Evolutionary conservation across 2,113 vertebrate genomes (phyloP), one percentile per base, ranked within the genome.

Genomic region (Crocuta crocuta): DNA sequence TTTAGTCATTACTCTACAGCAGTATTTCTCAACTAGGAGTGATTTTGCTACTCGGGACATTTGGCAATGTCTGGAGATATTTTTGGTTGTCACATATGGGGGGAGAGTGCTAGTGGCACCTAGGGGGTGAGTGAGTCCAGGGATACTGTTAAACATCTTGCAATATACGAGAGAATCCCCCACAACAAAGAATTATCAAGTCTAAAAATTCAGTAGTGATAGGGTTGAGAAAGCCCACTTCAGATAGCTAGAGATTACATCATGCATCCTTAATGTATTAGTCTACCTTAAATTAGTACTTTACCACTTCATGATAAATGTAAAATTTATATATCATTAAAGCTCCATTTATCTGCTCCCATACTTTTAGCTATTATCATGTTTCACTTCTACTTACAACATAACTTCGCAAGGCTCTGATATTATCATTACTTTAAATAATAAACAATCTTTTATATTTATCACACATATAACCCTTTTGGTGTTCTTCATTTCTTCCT

Each of bases 161-260:
- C 19, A 82, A 55, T 35, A 80, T 24, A 95, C 9, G 80, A 61
- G 48, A 66, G 5, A 80, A 48, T 17, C 24, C 35, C 61, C 31
- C 45, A 53, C 28, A 73, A 78, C 48, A 96, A 94, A 92, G 50
- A 97, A 66, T 43, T 48, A 84, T 79, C 50, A 39, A 88, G 55
- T 33, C 15, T 39, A 12, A 1, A 93, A 66, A 68, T 31, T 68
- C 48, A 78, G 24, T 53, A 79, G 53, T 71, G 78, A 92, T 24
- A 89, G 82, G n/a, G 39, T 53, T 92, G 78, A 83, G 48, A 94
- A 76, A 39, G 55, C 26, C 13, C 82, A 58, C n/a, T 93, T 21
- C 39, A 65, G 73, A 89, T 26, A 26, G 43, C n/a, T 84, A 28
- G 80, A 92, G 53, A 48, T 48, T 92, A 63, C 31, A 91, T 83